Evolutionary conservation across 1,140 invertebrate species (phyloP), one percentile per base, ranked within the genome.

Genomic region (Prorops nasuta): DNA sequence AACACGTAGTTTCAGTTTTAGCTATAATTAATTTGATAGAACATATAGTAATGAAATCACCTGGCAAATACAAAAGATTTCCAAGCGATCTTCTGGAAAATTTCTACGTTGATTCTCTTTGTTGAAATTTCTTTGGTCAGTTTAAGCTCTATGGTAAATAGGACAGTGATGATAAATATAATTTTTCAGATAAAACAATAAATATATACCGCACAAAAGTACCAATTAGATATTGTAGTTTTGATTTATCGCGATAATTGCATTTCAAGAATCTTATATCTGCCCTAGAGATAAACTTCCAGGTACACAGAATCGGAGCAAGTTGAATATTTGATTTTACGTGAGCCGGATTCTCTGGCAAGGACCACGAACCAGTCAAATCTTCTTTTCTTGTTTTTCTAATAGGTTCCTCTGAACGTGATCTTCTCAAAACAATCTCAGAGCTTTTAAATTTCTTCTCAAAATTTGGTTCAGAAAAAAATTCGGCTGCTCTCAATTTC

Each of bases 1-100:
- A 32, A 20, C n/a, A 37, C 7, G 35, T 17, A 22, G 8, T 16
- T 9, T 21, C 21, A 2, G 10, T 24, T 9, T 43, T 40, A 18
- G 44, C 17, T 18, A 47, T 43, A 24, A 48, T 45, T 37, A 20
- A 18, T 47, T 18, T 7, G 44, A 21, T 21, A 38, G 31, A 44
- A 31, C 12, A 15, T 42, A 40, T 50, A 40, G 28, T 34, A 42
- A 49, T 24, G 41, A 31, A 48, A 41, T 66, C n/a, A 69, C 69
- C 67, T 61, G 36, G 48, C 24, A 40, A 67, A 67, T 42, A 47
- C 55, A 17, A 73, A 68, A 55, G 64, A 60, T 61, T 68, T 49
- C 63, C 60, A 72, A 14, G 58, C 43, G 4, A 68, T 34, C 22
- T 54, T 49, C n/a, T 60, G 34, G 54, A 71, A 55, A 49, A 68